Conservation (phyloP, 2,888 invertebrate species). For the Ypsolopha scabrella region DNA sequence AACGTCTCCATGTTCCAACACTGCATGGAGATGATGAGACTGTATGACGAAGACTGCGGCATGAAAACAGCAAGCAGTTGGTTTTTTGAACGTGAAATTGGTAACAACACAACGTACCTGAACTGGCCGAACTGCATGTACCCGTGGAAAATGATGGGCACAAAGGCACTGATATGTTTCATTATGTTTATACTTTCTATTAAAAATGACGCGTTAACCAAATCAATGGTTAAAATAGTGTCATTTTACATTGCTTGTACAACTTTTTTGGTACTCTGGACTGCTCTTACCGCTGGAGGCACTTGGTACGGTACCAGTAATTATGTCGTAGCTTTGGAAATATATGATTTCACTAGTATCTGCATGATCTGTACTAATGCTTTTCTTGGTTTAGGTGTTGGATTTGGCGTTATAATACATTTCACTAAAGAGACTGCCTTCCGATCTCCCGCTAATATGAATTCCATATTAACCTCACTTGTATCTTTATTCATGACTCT, state of each 20-base stretch:
- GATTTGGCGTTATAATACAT: constrained; percentile 40
- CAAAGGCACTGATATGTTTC: constrained; percentile 21
- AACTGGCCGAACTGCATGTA: constrained; percentile 21
- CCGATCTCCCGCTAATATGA: constrained; percentile 54
- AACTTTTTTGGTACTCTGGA: constrained; percentile 35
- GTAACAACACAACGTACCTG: constrained; percentile 26
- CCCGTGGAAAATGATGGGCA: constrained; percentile 35
- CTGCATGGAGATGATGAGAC: constrained; percentile 42
- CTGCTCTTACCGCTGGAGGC: constrained; percentile 40
- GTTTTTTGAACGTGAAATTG: constrained; percentile 49
- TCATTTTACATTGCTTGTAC: constrained; percentile 26
- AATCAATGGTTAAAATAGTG: constrained; percentile 26
- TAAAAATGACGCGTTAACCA: constrained; percentile 34
- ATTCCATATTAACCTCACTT: constrained; percentile 34
- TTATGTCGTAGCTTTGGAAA: too few species aligned
- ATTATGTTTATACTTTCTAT: constrained; percentile 36
- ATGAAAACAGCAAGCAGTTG: constrained; percentile 47
- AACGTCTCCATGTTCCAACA: constrained; percentile 51
- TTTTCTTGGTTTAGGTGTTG: constrained; percentile 35
- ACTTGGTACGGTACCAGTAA: constrained; percentile 33
- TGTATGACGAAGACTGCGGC: constrained; percentile 46
- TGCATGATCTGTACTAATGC: too few species aligned
- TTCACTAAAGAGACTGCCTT: constrained; percentile 40
- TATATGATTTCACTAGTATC: too few species aligned
- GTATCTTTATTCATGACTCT: constrained; percentile 30